Percentiles rank a stretch among this genome's conserved stretches.
Evolutionary conservation across 1,140 invertebrate genomes (phyloP).

Genomic region (Mycetomoellerius zeteki): DNA sequence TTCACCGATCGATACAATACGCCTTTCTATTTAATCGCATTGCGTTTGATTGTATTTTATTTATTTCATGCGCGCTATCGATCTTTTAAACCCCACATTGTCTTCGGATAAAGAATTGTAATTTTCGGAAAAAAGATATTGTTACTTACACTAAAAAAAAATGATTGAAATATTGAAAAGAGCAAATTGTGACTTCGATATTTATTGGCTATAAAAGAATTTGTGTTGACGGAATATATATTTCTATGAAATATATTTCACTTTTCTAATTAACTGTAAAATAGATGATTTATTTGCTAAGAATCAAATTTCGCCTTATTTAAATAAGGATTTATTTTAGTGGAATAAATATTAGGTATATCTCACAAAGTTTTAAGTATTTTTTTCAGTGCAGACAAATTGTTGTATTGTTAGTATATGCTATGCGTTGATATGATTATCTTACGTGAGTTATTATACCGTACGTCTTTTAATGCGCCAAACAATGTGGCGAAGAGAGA

Average conservation of each 20-base stretch:
- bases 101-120: background rate
- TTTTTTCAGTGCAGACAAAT: background rate
- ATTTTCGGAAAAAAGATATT: background rate
- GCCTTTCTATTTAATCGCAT: background rate
- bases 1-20: conserved; percentile 14
- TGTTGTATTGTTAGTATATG: background rate
- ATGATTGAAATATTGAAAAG: too few relatives aligned
- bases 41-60: background rate
- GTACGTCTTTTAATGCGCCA: background rate
- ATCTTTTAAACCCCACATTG: background rate
- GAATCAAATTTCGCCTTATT: too few relatives aligned
- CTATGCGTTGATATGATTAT: background rate
- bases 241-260: too few relatives aligned
- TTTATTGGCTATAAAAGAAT: too few relatives aligned
- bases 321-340: too few relatives aligned
- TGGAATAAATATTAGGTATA: too few relatives aligned
- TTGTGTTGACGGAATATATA: too few relatives aligned
- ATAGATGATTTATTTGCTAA: too few relatives aligned
- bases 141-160: too few relatives aligned
- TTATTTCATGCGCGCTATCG: background rate
- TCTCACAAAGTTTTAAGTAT: too few relatives aligned
- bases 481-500: background rate
- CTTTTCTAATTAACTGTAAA: too few relatives aligned
- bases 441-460: background rate
- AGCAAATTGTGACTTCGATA: too few relatives aligned